phyloP scores from a whole-genome alignment of 2,113 vertebrate species.

The Phodopus roborovskii region DNA sequence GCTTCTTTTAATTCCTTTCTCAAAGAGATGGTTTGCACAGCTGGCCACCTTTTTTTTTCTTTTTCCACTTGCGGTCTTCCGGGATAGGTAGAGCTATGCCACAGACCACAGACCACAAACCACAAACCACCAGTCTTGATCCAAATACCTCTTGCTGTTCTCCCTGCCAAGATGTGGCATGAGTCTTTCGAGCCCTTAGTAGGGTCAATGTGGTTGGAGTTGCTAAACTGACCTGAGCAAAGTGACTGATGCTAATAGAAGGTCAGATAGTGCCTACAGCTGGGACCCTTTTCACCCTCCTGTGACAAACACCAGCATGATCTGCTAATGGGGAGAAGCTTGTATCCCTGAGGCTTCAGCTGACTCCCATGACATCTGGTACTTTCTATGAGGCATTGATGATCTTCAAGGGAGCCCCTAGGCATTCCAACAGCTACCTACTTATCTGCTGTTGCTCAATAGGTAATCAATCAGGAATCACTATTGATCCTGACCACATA shows the following conservation, averaged over 20 bases:
- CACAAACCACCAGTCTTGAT: not conserved
- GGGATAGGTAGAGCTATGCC: not conserved
- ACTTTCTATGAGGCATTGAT: not conserved
- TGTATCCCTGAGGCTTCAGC: not conserved
- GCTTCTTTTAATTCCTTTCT: not conserved
- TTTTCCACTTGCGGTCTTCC: not conserved
- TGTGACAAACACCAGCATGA: not conserved
- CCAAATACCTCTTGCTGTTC: not conserved
- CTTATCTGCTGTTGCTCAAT: not conserved
- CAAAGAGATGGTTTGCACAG: not conserved
- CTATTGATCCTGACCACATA: not conserved
- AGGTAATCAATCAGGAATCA: not conserved
- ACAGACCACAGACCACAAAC: not conserved
- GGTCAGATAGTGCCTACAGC: accelerated
- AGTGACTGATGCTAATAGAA: not conserved
- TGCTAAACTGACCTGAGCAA: not conserved
- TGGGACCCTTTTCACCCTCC: not conserved
- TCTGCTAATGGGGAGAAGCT: not conserved
- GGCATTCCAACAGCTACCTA: not conserved
- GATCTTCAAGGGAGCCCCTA: not conserved
- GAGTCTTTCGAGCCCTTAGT: not conserved
- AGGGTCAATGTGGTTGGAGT: not conserved
- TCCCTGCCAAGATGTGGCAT: not conserved
- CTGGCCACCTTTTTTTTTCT: not conserved
- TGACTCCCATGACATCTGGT: not conserved